These are phyloP conservation scores for Conistra vaccinii DNA, from an alignment of 2,888 invertebrate genomes.

Conservation along the genomic window DNA sequence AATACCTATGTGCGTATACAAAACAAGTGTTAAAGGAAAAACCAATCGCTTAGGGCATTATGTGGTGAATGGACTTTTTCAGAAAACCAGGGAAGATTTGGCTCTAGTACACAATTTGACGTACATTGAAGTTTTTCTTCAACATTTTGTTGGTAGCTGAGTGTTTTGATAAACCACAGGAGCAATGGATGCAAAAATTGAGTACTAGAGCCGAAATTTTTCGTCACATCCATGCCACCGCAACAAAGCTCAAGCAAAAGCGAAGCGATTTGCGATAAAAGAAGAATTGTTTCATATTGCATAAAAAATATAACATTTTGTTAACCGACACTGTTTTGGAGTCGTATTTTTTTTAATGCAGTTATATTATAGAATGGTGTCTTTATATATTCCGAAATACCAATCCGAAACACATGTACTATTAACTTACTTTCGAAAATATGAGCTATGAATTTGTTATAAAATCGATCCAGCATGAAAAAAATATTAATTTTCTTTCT, in stretches of 20 bases:
- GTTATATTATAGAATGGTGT: neutral
- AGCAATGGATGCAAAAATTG: slow-evolving; percentile 57
- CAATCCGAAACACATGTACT: neutral
- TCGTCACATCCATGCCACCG: slow-evolving; percentile 81
- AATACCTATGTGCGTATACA: slow-evolving; percentile 84
- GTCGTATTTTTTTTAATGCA: slow-evolving; percentile 28
- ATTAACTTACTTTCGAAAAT: neutral
- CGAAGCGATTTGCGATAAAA: slow-evolving; percentile 83
- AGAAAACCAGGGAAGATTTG: slow-evolving; percentile 34
- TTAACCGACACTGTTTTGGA: slow-evolving; percentile 76
- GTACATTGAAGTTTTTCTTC: slow-evolving; percentile 19
- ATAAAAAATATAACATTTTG: slow-evolving; percentile 41
- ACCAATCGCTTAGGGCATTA: slow-evolving; percentile 86
- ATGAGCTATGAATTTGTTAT: slow-evolving; percentile 6
- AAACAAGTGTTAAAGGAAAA: slow-evolving; percentile 89
- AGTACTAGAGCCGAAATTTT: slow-evolving; percentile 41
- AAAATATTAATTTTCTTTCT: neutral
- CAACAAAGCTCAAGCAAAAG: slow-evolving; percentile 88
- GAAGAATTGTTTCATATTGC: slow-evolving; percentile 64
- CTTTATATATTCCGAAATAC: neutral
- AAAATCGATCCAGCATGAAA: neutral
- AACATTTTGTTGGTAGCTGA: neutral
- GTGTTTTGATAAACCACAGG: neutral
- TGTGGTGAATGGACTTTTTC: slow-evolving; percentile 73
- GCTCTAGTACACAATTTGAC: slow-evolving; percentile 51